phyloP scores from a whole-genome alignment of 2,113 vertebrate genomes.

The Pyrgilauda ruficollis region DNA sequence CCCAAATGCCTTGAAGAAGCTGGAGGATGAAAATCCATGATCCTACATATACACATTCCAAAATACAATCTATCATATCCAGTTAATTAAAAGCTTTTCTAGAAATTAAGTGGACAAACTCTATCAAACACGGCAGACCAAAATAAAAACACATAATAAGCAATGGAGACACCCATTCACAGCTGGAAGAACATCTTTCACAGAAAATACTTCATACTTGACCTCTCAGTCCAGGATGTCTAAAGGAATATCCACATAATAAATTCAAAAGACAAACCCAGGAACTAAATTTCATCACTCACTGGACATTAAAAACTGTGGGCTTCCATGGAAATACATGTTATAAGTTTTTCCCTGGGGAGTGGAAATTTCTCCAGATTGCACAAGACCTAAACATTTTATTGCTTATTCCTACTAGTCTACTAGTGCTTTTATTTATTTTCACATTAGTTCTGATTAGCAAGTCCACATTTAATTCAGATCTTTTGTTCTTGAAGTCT shows the following conservation, averaged over 20 bases:
- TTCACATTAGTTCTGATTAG: not conserved
- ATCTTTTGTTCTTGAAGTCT: not conserved
- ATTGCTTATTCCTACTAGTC: not conserved
- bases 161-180: not conserved
- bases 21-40: not conserved
- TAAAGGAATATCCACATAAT: not conserved
- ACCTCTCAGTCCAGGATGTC: not conserved
- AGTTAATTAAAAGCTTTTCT: not conserved
- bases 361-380: not conserved
- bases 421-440: not conserved
- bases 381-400: not conserved
- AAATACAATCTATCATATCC: not conserved
- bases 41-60: not conserved
- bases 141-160: not conserved
- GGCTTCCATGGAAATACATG: not conserved
- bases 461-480: not conserved
- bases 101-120: not conserved
- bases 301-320: not conserved
- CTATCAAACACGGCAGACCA: fast-evolving
- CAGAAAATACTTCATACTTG: not conserved
- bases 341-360: not conserved
- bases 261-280: not conserved
- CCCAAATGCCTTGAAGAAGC: not conserved
- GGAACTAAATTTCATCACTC: not conserved
- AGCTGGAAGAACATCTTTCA: not conserved